Conservation (phyloP, 2,113 vertebrate species). For the Scartelaos histophorus region DNA sequence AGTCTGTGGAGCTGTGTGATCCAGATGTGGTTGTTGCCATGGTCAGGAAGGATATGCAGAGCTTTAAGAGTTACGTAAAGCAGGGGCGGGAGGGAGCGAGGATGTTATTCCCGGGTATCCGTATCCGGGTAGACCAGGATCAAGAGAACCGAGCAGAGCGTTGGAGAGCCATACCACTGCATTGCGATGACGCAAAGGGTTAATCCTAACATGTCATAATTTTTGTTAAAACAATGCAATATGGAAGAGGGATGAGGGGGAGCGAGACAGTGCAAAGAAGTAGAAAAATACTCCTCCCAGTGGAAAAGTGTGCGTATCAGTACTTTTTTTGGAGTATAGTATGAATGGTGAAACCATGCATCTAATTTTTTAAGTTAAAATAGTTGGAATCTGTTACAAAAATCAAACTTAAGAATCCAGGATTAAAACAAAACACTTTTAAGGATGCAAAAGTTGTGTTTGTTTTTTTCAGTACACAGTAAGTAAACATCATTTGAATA, state of each 20-base stretch:
- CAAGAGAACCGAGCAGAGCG: conserved; percentile 58
- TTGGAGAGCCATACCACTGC: conserved; percentile 60
- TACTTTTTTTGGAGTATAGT: conserved; percentile 35
- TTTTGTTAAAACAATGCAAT: conserved; percentile 42
- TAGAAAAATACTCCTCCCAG: conserved; percentile 20
- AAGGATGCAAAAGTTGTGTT: background rate
- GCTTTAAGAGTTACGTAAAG: conserved; percentile 78
- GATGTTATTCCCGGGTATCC: conserved; percentile 79
- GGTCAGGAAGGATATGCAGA: conserved; percentile 73
- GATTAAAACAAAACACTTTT: background rate
- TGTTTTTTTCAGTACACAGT: background rate
- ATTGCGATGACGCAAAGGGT: conserved; percentile 69
- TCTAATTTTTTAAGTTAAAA: background rate
- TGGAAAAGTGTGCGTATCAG: conserved; percentile 43
- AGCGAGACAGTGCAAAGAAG: conserved; percentile 12
- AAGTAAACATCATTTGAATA: background rate
- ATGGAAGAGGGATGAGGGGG: conserved; percentile 16
- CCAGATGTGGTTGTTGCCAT: conserved; percentile 79
- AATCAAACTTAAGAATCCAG: background rate
- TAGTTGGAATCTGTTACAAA: background rate
- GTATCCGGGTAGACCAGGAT: conserved; percentile 79
- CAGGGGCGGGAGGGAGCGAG: conserved; percentile 70
- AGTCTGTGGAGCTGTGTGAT: conserved; percentile 61
- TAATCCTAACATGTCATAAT: conserved; percentile 53
- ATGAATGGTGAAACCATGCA: conserved; percentile 19